Base-by-base conservation (phyloP, 2,797 vertebrate genomes). In the Xenops minutus region DNA sequence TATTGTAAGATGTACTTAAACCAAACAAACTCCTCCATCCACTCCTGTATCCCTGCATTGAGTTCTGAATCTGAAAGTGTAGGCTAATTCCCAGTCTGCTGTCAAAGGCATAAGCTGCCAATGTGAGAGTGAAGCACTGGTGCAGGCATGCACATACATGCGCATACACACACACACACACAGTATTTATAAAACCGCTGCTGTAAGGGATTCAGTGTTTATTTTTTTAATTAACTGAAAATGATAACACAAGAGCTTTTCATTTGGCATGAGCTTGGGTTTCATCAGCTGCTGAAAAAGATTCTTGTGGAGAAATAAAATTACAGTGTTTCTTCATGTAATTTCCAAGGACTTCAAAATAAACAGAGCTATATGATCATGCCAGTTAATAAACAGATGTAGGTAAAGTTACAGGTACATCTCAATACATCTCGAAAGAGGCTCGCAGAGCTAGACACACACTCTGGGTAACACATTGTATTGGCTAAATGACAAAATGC, bases 151-250 rank as follows among this genome's bases (percentile, higher is more conserved):
- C 21, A 79, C n/a, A 76, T 15, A 74, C 79, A 90, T 6, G 34
- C 4, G 3, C 27, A 56, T 3, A 15, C 46, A 71, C 14, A 56
- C 3, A 15, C 46, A 71, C 14, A 82, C 34, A 67, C 30, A 68
- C 1, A 56, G 48, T 75, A 76, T 78, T 89, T 86, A 81, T 72
- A 95, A 91, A 92, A 71, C 83, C 49, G 43, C 59, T 15, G 9
- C 96, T 90, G 82, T 87, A 93, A 96, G 95, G 69, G 92, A 95
- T 93, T 74, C 41, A 46, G 71, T 41, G 7, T 94, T 98, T 97
- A 93, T 97, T 98, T 97, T 97, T 96, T 95, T 93, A 97, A 97
- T 97, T 96, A 97, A 96, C 95, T 97, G 95, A 94, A 97, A 97
- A 97, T 36, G 83, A 97, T 97, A 98, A 98, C 96, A 97, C 34